These are phyloP conservation scores for Eolophus roseicapilla DNA, from an alignment of 2,113 vertebrate genomes.

Conservation along the genomic window DNA sequence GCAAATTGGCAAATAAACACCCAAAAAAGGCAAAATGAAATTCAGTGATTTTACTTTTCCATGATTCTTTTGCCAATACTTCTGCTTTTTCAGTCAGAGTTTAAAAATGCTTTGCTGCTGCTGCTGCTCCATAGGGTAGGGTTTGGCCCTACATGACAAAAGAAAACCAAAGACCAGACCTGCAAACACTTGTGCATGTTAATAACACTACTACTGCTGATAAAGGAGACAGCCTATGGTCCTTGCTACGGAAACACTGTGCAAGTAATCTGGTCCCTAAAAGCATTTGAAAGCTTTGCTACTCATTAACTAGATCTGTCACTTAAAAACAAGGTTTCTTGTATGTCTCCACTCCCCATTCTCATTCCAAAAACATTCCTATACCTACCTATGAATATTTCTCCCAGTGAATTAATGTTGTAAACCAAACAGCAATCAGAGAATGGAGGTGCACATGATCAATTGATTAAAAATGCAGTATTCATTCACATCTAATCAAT, in stretches of 20 bases:
- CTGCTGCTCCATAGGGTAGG: background rate
- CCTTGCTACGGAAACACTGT: background rate
- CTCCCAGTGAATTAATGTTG: background rate
- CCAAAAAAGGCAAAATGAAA: background rate
- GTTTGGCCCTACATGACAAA: background rate
- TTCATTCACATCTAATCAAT: background rate
- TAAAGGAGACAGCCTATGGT: background rate
- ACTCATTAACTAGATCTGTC: background rate
- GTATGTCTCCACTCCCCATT: background rate
- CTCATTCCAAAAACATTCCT: background rate
- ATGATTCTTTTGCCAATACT: background rate
- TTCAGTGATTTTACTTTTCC: background rate
- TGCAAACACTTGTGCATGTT: background rate
- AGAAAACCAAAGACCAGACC: background rate
- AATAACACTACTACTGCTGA: background rate
- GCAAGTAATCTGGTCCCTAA: background rate
- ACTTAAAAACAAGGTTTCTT: background rate
- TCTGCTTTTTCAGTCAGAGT: background rate
- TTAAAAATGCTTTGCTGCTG: background rate
- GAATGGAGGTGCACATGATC: background rate
- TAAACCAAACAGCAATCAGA: conserved; percentile 1
- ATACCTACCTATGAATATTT: background rate
- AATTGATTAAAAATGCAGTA: conserved; percentile 5
- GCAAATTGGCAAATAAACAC: background rate
- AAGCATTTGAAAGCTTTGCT: background rate